These are phyloP conservation scores for Girardinus metallicus DNA, from an alignment of 2,797 vertebrate species.

Conservation along the genomic window DNA sequence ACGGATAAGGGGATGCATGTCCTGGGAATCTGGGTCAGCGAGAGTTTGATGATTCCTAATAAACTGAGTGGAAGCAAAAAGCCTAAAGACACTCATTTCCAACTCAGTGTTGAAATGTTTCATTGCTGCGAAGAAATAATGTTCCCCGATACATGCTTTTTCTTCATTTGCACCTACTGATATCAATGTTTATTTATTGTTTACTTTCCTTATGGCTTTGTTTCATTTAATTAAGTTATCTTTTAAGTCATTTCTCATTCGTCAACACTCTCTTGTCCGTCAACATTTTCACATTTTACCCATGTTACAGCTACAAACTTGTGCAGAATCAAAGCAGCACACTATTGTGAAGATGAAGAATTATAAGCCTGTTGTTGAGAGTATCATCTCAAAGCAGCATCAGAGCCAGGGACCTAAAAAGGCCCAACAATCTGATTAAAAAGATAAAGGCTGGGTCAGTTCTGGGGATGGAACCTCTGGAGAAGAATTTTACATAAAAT, in stretches of 20 bases:
- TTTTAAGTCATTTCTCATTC: background rate
- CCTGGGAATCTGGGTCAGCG: background rate
- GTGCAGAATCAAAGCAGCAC: background rate
- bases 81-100: background rate
- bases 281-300: background rate
- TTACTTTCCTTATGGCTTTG: background rate
- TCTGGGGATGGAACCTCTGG: no score
- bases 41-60: background rate
- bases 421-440: no score
- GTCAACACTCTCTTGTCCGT: background rate
- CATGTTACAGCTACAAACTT: background rate
- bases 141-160: background rate
- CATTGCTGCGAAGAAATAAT: background rate
- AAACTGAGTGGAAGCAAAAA: background rate
- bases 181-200: no score
- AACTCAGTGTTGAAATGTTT: background rate
- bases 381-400: no score
- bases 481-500: no score
- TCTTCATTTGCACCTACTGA: background rate
- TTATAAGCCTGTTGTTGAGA: no score
- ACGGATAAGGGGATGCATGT: background rate
- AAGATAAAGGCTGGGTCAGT: background rate
- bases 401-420: no score
- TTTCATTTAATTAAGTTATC: background rate
- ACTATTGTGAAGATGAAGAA: background rate